Evolutionary conservation across 1,140 invertebrate genomes (phyloP).

Genomic region (Elymnias hypermnestra): DNA sequence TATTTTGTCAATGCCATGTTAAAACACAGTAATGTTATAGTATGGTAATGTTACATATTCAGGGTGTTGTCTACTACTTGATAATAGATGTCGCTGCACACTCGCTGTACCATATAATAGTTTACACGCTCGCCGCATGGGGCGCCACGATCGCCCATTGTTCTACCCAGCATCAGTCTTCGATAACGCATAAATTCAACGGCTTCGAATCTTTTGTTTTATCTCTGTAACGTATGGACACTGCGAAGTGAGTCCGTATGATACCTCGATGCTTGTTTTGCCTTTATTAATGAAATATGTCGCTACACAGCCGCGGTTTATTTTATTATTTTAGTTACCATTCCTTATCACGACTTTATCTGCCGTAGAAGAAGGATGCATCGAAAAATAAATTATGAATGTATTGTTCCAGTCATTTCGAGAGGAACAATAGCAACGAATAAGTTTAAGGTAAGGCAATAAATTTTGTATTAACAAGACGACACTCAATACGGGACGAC

Average conservation of each 20-base stretch:
- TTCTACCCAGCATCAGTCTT: constrained; percentile 56
- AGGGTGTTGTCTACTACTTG: constrained; percentile 54
- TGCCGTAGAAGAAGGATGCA: constrained; percentile 60
- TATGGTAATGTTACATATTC: no score
- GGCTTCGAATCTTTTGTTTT: constrained; percentile 68
- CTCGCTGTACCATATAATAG: constrained; percentile 2
- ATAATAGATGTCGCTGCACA: constrained; percentile 59
- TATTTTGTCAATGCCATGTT: no score
- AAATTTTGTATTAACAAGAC: constrained; percentile 65
- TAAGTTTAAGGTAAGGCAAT: constrained; percentile 60
- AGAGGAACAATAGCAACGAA: constrained; percentile 63
- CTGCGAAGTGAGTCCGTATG: constrained; percentile 71
- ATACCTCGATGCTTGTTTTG: constrained; percentile 64
- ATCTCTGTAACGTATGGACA: constrained; percentile 74
- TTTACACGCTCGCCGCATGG: constrained; percentile 55
- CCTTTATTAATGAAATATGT: constrained; percentile 75
- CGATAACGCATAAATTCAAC: constrained; percentile 72
- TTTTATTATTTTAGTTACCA: constrained; percentile 75
- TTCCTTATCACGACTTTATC: constrained; percentile 75
- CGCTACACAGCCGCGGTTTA: constrained; percentile 56
- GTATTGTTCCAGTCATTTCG: constrained; percentile 65
- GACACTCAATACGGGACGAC: neutral
- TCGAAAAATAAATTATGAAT: constrained; percentile 72
- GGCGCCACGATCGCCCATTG: constrained; percentile 70
- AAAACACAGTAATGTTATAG: no score